phyloP scores from a whole-genome alignment of 1,140 invertebrate species.

The Diabrotica undecimpunctata region DNA sequence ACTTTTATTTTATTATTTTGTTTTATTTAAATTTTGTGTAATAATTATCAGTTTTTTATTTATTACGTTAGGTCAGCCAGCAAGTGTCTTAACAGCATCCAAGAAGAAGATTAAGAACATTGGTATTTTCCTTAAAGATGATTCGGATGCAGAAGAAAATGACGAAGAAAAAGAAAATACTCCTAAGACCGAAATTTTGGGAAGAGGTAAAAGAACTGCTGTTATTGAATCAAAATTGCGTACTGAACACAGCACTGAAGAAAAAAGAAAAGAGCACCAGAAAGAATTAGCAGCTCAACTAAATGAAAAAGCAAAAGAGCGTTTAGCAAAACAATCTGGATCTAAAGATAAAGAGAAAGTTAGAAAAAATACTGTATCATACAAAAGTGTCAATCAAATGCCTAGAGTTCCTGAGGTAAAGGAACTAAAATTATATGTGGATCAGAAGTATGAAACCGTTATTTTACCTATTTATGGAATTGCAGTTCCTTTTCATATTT shows the following conservation, averaged over 20 bases:
- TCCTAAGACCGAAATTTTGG: conserved; percentile 60
- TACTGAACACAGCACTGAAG: conserved; percentile 94
- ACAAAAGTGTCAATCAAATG: conserved; percentile 88
- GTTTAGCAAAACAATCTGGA: conserved; percentile 82
- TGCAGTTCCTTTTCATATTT: conserved; percentile 97
- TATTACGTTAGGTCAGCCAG: conserved; percentile 56
- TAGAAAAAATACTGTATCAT: conserved; percentile 92
- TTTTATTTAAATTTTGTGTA: not conserved
- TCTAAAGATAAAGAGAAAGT: conserved; percentile 87
- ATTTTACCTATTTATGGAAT: conserved; percentile 95
- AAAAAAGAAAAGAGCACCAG: conserved; percentile 95
- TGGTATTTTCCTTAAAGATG: conserved; percentile 93
- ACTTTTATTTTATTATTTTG: not conserved
- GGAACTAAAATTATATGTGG: conserved; percentile 93
- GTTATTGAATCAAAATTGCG: conserved; percentile 93
- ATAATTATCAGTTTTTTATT: not conserved
- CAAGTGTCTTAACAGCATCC: conserved; percentile 82
- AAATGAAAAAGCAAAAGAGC: conserved; percentile 88
- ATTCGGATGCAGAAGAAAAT: conserved; percentile 82
- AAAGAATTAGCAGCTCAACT: conserved; percentile 87
- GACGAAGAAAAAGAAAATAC: conserved; percentile 67
- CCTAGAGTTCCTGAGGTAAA: conserved; percentile 91
- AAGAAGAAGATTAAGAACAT: conserved; percentile 97
- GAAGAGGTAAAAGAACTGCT: conserved; percentile 85
- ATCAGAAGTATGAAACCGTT: conserved; percentile 96